Base-by-base conservation (phyloP, 1,140 invertebrate genomes). In the Gonatopus flavifemur region DNA sequence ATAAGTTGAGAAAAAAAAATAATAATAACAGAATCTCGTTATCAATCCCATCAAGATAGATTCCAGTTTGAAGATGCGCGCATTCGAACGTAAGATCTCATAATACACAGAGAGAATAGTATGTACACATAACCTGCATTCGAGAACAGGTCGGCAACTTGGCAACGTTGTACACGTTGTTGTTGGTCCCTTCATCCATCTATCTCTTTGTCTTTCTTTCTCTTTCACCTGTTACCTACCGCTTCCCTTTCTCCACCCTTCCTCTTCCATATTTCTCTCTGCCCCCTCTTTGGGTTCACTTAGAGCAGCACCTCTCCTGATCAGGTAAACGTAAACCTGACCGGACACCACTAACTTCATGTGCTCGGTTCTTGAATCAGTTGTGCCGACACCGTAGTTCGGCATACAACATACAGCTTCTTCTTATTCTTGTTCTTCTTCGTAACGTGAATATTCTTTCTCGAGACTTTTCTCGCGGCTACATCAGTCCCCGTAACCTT, bases 281-380 rank as follows among this genome's bases (percentile, higher is more conserved):
- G 35, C 25, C 41, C 44, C 19, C 33, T 31, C 3, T 32, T 16
- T 12, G 8, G 13, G 10, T 24, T 18, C 31, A 16, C 21, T 46
- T 18, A 7, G 13, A 39, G 24, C 19, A 25, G 6, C 37, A 30
- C 36, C 12, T 22, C 44, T 38, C 48, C 46, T 55, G 55, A 51
- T 54, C 64, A 57, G 66, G 62, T 64, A 64, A 64, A 64, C 63
- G 61, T 65, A 64, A 66, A 61, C 48, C 63, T 54, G 45, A 21
- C 39, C 20, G 38, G 32, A 42, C 41, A 48, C 52, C 51, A 49
- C n/a, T 57, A 53, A 61, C 64, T 58, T 65, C 49, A 60, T 55
- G 33, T 36, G 40, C 60, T 64, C 54, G 53, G 57, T 63, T 65
- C 66, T 61, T 59, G 64, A 70, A 66, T 74, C 71, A 75, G 71